phyloP scores from a whole-genome alignment of 2,797 vertebrate genomes.

The Notolepis coatsorum region DNA sequence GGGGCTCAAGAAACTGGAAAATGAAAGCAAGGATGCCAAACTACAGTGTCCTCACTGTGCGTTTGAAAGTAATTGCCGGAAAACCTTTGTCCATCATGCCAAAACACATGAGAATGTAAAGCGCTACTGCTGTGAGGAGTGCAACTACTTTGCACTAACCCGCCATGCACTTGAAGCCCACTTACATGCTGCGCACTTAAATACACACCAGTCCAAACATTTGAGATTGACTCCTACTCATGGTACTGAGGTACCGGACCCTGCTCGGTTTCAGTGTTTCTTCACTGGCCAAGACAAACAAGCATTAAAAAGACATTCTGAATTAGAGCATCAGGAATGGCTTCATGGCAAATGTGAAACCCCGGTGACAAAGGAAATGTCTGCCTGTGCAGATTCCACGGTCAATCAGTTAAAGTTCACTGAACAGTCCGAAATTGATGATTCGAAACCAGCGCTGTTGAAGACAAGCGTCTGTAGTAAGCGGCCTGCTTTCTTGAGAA shows the following conservation, averaged over 20 bases:
- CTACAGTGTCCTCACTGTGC: constrained; percentile 87
- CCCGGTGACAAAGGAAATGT: constrained; percentile 12
- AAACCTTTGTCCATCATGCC: constrained; percentile 89
- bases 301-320: constrained; percentile 83
- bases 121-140: constrained; percentile 88
- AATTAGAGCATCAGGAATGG: constrained; percentile 77
- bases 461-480: constrained; percentile 50
- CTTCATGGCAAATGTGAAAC: constrained; percentile 37
- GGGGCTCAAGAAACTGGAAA: constrained; percentile 86
- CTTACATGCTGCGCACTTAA: constrained; percentile 78
- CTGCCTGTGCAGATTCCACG: constrained; percentile 20
- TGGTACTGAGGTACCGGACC: constrained; percentile 56
- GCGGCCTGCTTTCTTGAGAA: constrained; percentile 38
- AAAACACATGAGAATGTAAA: constrained; percentile 90
- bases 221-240: constrained; percentile 70
- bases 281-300: constrained; percentile 82
- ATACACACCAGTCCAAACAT: constrained; percentile 75
- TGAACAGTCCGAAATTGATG: constrained; percentile 22
- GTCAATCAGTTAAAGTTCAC: constrained; percentile 25
- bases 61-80: constrained; percentile 88
- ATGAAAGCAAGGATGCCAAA: constrained; percentile 82
- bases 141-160: constrained; percentile 87
- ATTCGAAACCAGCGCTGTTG: constrained; percentile 30
- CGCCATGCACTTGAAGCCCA: constrained; percentile 88
- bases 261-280: constrained; percentile 76